Percentiles rank a stretch among this genome's conserved stretches.
Evolutionary conservation across 2,797 vertebrate species (phyloP).

Genomic region (Pempheris klunzingeri): DNA sequence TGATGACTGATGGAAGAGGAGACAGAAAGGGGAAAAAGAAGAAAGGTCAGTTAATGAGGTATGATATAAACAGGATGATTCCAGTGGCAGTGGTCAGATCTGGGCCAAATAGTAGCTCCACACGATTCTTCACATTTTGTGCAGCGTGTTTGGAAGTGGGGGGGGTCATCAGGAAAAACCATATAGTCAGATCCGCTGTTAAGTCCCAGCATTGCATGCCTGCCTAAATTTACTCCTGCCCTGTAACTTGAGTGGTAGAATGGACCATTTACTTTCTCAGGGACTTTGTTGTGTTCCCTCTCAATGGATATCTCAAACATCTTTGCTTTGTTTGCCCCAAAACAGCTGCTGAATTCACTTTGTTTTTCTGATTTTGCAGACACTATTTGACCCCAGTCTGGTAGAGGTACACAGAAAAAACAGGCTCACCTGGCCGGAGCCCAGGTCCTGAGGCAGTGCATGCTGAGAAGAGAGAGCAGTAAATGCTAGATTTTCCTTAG

Average conservation of each 20-base stretch:
- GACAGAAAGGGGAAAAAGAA: conserved; percentile 24
- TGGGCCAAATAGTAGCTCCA: conserved; percentile 59
- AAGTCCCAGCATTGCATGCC: background rate
- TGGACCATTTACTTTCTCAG: background rate
- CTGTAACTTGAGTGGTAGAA: background rate
- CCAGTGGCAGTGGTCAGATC: conserved; percentile 41
- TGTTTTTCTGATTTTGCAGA: background rate
- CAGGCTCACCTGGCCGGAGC: conserved; percentile 90
- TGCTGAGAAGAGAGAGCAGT: conserved; percentile 90
- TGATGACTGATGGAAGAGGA: conserved; percentile 30
- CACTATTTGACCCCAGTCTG: conserved; percentile 64
- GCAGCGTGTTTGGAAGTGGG: background rate
- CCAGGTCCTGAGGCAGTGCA: conserved; percentile 87
- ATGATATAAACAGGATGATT: conserved; percentile 29
- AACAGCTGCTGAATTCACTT: background rate
- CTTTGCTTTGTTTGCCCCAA: background rate
- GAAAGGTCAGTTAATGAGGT: conserved; percentile 38
- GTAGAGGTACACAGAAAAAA: conserved; percentile 56
- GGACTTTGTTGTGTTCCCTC: background rate
- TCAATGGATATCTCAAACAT: too few species aligned
- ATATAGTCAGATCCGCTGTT: background rate
- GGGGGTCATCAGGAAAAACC: background rate
- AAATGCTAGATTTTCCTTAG: conserved; percentile 78
- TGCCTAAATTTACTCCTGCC: background rate
- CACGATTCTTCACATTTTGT: background rate